Conservation (phyloP, 2,797 vertebrate species). For the Onychomys arenicola region DNA sequence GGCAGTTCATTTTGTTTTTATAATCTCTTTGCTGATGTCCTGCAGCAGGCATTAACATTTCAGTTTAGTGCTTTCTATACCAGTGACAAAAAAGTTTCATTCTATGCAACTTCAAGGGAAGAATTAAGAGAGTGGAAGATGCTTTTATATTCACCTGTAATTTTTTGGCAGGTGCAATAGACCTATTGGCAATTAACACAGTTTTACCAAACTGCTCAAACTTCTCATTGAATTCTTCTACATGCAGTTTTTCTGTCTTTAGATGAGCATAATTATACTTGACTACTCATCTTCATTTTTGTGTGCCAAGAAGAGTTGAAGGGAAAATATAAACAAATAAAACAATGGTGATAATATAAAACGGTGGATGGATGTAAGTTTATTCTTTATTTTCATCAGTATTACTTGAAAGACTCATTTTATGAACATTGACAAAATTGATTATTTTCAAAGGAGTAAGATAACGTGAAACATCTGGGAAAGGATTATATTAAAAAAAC, state of each 20-base stretch:
- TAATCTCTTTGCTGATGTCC: not conserved
- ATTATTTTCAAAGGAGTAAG: constrained; percentile 38
- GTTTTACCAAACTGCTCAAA: not conserved
- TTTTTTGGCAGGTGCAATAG: not conserved
- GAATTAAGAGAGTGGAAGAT: not conserved
- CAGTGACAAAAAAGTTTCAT: not conserved
- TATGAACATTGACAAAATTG: constrained; percentile 43
- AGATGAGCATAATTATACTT: not conserved
- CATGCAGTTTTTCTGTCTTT: not conserved
- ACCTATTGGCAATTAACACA: constrained; percentile 26
- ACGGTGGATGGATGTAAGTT: not conserved
- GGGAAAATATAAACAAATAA: constrained; percentile 22
- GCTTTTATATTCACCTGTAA: constrained; percentile 26
- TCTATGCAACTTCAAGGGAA: not conserved
- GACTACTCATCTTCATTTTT: not conserved
- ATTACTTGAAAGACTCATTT: constrained; percentile 5
- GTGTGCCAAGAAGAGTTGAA: not conserved
- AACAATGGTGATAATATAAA: constrained; percentile 44
- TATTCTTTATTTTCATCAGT: constrained; percentile 55
- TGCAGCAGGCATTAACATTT: not conserved
- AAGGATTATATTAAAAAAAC: constrained; percentile 1
- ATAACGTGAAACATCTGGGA: not conserved
- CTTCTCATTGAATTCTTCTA: not conserved
- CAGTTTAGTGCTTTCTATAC: not conserved
- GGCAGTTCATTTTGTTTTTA: not conserved